Evolutionary conservation across 2,888 invertebrate genomes (phyloP).

Genomic region (Cephonodes hylas): DNA sequence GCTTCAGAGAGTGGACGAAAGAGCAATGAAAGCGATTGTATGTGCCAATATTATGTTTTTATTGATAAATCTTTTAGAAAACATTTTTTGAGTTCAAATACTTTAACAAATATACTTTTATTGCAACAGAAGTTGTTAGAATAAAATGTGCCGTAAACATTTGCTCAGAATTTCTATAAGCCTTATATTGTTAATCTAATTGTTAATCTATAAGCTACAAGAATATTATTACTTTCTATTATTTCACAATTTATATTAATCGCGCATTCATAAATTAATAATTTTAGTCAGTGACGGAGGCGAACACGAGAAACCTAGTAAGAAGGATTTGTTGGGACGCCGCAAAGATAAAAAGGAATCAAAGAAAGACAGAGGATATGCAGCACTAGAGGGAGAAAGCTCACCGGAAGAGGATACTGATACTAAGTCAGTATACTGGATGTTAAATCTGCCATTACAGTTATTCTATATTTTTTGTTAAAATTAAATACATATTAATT

Average conservation of each 20-base stretch:
- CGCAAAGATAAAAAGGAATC: slow-evolving; percentile 92
- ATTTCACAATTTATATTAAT: neutral
- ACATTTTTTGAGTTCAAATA: neutral
- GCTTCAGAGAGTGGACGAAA: slow-evolving; percentile 89
- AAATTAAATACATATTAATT: no score
- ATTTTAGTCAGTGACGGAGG: slow-evolving; percentile 89
- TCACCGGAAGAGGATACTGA: slow-evolving; percentile 94
- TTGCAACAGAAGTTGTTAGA: neutral
- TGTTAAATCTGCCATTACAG: neutral
- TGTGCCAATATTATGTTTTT: slow-evolving; percentile 49
- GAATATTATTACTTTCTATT: neutral
- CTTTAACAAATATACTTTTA: neutral
- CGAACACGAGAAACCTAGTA: slow-evolving; percentile 88
- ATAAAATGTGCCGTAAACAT: neutral
- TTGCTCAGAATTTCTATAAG: no score
- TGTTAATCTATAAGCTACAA: no score
- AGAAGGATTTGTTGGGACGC: slow-evolving; percentile 89
- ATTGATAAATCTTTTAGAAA: neutral
- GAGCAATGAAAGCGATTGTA: slow-evolving; percentile 92
- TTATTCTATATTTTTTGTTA: neutral
- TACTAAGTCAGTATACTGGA: slow-evolving; percentile 86
- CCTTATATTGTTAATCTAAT: no score
- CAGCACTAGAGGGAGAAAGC: slow-evolving; percentile 95
- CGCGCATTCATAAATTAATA: neutral
- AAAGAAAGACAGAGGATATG: slow-evolving; percentile 92